Evolutionary conservation across 2,888 invertebrate species (phyloP), one percentile per base, ranked within the genome.

Genomic region (Bruchidius siliquastri): DNA sequence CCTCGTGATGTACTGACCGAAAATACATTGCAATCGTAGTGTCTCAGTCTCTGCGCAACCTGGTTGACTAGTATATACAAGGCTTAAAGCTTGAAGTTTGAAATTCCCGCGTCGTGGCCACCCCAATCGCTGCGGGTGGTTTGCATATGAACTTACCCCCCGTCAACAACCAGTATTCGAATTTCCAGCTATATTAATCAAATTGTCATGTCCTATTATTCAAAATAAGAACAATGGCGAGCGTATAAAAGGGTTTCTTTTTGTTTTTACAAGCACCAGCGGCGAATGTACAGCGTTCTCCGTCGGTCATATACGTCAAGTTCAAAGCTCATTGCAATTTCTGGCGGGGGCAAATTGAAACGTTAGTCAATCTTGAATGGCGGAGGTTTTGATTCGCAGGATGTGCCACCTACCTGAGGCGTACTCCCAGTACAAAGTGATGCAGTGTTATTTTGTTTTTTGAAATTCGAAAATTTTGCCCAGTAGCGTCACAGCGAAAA

Each of bases 181-280:
- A 84, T 86, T 85, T 84, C 83, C 83, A 83, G 82, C 84, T 79
- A 82, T 85, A 85, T 86, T 85, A 86, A 85, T 86, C 85, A 86
- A 82, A 82, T 82, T 85, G 86, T 85, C 85, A 84, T 84, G 83
- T 84, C 82, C 85, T 84, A 86, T 85, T 85, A 86, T 85, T 85
- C 84, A 84, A 84, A 81, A 80, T 81, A 80, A 81, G 82, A 82
- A 82, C 82, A 82, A 82, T 82, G 79, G 81, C 72, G 75, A 74
- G 73, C 74, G 73, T 73, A 73, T 75, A 75, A 75, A 74, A 73
- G 75, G 75, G 75, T 75, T 75, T 72, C 73, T 75, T 75, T 73
- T 74, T 74, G 67, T 70, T 72, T 49, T 73, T 68, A 68, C 49
- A 49, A 13, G 49, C 49, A 49, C 13, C 49, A 13, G 49, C 49